phyloP scores from a whole-genome alignment of 2,888 invertebrate species.

The Cephonodes hylas region DNA sequence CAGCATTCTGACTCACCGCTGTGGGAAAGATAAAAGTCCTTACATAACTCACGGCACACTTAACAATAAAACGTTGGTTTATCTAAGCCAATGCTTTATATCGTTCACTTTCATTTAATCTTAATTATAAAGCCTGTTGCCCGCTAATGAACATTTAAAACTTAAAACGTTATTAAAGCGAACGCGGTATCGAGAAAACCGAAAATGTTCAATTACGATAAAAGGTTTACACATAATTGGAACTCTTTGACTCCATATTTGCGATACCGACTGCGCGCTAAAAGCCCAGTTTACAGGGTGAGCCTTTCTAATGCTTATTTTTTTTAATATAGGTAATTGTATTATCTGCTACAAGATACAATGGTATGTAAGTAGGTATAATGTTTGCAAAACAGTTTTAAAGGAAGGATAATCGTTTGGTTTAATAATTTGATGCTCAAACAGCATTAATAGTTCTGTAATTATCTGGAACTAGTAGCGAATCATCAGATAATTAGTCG shows the following conservation, averaged over 20 bases:
- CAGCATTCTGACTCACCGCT: not conserved
- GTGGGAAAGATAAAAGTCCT: not conserved
- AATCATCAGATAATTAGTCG: no score
- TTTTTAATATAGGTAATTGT: not conserved
- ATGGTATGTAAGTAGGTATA: no score
- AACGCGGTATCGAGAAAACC: slow-evolving; percentile 9
- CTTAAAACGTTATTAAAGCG: slow-evolving; percentile 12
- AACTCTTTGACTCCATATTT: slow-evolving; percentile 12
- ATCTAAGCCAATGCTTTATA: slow-evolving; percentile 1
- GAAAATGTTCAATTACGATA: slow-evolving; percentile 15
- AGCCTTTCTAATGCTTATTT: not conserved
- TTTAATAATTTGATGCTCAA: no score
- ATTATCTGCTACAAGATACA: no score
- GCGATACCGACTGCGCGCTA: slow-evolving; percentile 9
- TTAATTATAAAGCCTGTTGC: slow-evolving; percentile 12
- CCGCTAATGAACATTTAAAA: slow-evolving; percentile 17
- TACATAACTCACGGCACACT: slow-evolving; percentile 6
- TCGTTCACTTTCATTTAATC: slow-evolving; percentile 12
- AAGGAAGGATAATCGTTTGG: no score
- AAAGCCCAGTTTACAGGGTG: not conserved
- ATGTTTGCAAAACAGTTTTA: no score
- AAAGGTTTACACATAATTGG: slow-evolving; percentile 15
- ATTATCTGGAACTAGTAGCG: no score
- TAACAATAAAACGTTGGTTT: slow-evolving; percentile 1
- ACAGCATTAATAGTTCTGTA: no score